phyloP scores from a whole-genome alignment of 2,888 invertebrate species.

The Phyto melanocephala region DNA sequence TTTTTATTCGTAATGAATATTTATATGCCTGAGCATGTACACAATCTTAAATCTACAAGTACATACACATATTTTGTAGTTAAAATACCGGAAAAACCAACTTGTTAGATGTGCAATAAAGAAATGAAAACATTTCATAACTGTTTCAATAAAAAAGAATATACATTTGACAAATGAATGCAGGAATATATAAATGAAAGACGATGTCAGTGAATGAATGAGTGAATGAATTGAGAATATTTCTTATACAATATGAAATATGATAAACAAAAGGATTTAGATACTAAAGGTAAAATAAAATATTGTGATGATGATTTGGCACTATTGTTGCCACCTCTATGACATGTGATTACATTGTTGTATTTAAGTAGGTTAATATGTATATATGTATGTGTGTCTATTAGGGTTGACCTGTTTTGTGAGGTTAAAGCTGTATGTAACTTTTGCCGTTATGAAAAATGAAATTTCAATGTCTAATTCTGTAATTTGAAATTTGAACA shows the following conservation, averaged over 20 bases:
- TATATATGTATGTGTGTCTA: background rate
- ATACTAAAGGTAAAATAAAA: background rate
- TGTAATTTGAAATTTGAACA: too few species aligned
- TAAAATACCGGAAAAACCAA: slow-evolving; percentile 33
- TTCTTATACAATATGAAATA: background rate
- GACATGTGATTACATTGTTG: background rate
- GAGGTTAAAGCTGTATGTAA: too few species aligned
- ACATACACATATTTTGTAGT: background rate
- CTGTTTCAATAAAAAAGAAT: background rate
- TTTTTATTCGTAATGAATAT: too few species aligned
- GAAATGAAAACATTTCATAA: slow-evolving; percentile 6
- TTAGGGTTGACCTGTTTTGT: too few species aligned
- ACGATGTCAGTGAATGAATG: background rate
- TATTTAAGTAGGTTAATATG: background rate
- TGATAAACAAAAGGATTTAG: background rate
- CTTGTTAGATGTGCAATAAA: background rate
- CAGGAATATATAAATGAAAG: background rate
- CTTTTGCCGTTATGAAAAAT: too few species aligned
- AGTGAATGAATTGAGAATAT: background rate
- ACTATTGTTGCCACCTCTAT: slow-evolving; percentile 13
- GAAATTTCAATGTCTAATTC: too few species aligned
- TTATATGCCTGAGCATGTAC: too few species aligned
- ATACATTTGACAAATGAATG: background rate
- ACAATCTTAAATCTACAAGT: background rate
- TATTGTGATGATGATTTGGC: background rate